Evolutionary conservation across 2,888 invertebrate species (phyloP), one percentile per base, ranked within the genome.

Genomic region (Perizoma affinitatum): DNA sequence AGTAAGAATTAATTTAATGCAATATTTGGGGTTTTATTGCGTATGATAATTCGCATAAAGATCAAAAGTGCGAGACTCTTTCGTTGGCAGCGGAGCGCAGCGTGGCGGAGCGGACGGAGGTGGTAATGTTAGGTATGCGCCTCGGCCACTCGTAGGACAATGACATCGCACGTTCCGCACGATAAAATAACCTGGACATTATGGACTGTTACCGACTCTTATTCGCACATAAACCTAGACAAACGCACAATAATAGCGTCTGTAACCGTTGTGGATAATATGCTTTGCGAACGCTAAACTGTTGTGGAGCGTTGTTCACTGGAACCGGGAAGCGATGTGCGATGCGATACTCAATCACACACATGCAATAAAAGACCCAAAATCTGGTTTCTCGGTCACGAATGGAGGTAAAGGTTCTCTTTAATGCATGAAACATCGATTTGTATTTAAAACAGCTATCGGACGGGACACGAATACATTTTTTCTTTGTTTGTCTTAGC

Each of bases 151-250:
- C 80, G 75, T 78, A 88, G 91, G 90, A 91, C 91, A 90, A 90
- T 90, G 90, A 91, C 90, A 89, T 88, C 83, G 84, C 82, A 81
- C 87, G 90, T 90, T 90, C 88, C 88, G 88, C 89, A 88, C 89
- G 86, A 88, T 88, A 88, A 88, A 90, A 83, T 84, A 85, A 84
- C 84, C 87, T 87, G 86, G 83, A 88, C 85, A 81, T 84, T 85
- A 88, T 80, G 80, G 84, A 82, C 78, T 80, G 78, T 78, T 80
- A 75, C 78, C 76, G 79, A 73, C 81, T 79, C 82, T 83, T 83
- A 83, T 71, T 66, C 63, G 80, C 74, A 80, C 76, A 72, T 83
- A 84, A 84, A 83, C 80, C 79, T 80, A 81, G 79, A 78, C 72
- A 77, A 73, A 76, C 73, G 79, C 77, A 78, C 54, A 58, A 62